Percentiles rank a stretch among this genome's conserved stretches.
Conservation (phyloP, 37 sponge, comb jelly and placozoan species). For the Halichondria panicea region DNA sequence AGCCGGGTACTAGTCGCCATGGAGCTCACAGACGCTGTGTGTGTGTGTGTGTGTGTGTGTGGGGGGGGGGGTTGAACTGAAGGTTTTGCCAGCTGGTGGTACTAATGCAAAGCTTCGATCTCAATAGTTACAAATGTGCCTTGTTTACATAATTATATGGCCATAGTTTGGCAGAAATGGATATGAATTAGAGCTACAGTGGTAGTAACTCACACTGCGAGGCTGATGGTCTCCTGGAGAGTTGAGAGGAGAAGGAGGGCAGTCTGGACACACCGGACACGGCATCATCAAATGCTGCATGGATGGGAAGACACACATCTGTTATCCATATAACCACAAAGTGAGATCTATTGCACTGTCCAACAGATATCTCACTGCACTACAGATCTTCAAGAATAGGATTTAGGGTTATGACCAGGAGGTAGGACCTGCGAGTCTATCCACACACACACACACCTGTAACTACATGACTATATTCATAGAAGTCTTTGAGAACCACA, state of each 20-base stretch:
- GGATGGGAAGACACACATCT: too few species aligned
- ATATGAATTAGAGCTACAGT: neutral
- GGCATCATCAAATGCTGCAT: slow-evolving; percentile 11
- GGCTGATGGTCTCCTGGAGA: neutral
- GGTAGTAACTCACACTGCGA: slow-evolving; percentile 4
- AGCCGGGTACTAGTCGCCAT: slow-evolving; percentile 9
- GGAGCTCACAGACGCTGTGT: slow-evolving; percentile 27
- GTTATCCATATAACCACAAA: too few species aligned
- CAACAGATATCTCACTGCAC: too few species aligned
- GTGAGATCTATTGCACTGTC: too few species aligned
- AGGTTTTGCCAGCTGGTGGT: neutral
- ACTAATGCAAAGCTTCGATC: neutral
- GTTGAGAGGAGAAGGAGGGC: slow-evolving; percentile 10
- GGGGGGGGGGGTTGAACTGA: slow-evolving; percentile 8
- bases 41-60: slow-evolving; percentile 12
- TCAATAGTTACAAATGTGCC: neutral
- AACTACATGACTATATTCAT: too few species aligned
- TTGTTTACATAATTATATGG: neutral
- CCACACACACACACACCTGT: slow-evolving; percentile 1
- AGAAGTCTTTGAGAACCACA: too few species aligned
- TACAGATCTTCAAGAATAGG: neutral
- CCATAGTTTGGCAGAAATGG: too few species aligned
- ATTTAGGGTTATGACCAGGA: neutral
- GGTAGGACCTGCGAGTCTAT: neutral
- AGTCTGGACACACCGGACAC: slow-evolving; percentile 21